Evolutionary conservation across 2,797 vertebrate genomes (phyloP).

Genomic region (Orientallactaga sibirica): DNA sequence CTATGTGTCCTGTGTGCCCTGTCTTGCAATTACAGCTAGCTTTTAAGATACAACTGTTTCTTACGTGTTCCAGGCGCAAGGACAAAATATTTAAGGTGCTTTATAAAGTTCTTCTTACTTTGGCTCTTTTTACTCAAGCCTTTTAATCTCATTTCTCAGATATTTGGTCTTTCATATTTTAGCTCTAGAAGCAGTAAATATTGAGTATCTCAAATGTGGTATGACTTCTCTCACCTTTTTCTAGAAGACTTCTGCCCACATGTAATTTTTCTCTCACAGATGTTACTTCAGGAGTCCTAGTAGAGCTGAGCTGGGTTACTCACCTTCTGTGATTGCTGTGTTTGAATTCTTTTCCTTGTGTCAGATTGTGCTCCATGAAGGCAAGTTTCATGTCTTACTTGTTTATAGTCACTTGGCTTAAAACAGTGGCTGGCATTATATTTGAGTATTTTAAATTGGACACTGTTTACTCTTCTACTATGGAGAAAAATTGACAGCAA

Average conservation of each 20-base stretch:
- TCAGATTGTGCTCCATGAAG: not conserved
- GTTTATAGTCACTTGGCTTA: not conserved
- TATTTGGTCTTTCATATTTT: not conserved
- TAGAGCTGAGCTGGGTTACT: not conserved
- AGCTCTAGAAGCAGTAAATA: not conserved
- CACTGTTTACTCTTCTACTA: not conserved
- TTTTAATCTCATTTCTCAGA: not conserved
- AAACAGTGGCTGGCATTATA: not conserved
- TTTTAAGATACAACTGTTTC: too few relatives aligned
- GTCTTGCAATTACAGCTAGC: not conserved
- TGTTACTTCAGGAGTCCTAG: not conserved
- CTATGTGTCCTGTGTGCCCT: not conserved
- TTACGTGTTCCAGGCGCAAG: not conserved
- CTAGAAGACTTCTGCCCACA: not conserved
- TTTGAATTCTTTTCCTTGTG: not conserved
- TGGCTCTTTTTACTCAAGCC: not conserved
- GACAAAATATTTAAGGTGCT: not conserved
- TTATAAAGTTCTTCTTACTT: not conserved
- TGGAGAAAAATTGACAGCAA: not conserved
- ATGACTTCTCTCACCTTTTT: not conserved
- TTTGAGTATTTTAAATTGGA: slow-evolving; percentile 39
- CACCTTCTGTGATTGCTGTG: not conserved
- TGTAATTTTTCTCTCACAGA: not conserved
- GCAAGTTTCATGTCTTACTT: not conserved
- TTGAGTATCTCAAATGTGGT: not conserved